Evolutionary conservation across 2,797 vertebrate genomes (phyloP).

Genomic region (Dromococcyx pavoninus): DNA sequence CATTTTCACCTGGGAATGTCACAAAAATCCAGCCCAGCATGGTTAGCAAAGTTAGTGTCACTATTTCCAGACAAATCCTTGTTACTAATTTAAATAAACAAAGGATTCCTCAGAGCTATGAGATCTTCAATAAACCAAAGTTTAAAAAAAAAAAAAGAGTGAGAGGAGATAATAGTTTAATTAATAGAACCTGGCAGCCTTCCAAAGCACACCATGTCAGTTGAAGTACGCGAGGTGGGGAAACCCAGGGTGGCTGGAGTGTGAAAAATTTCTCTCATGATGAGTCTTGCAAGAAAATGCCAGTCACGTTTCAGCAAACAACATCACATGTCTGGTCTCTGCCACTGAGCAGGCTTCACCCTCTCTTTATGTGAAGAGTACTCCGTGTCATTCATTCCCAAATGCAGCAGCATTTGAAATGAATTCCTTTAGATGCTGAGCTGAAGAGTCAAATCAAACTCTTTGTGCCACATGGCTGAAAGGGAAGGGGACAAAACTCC

Average conservation of each 20-base stretch:
- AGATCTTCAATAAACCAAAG: slow-evolving; percentile 50
- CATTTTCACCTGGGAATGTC: slow-evolving; percentile 4
- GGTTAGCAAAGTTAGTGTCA: not conserved
- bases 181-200: slow-evolving; percentile 73
- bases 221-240: slow-evolving; percentile 68
- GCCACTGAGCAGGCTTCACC: not conserved
- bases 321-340: not conserved
- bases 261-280: slow-evolving; percentile 63
- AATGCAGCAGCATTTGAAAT: fast-evolving
- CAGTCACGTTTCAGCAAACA: not conserved
- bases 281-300: slow-evolving; percentile 61
- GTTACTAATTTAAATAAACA: slow-evolving; percentile 76
- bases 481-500: not conserved
- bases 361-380: fast-evolving
- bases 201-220: slow-evolving; percentile 73
- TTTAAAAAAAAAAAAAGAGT: not conserved
- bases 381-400: not conserved
- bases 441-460: not conserved
- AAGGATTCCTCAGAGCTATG: slow-evolving; percentile 71
- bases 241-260: slow-evolving; percentile 52
- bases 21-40: not conserved
- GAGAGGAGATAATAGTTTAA: slow-evolving; percentile 77
- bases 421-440: not conserved
- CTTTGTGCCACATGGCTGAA: not conserved
- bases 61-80: slow-evolving; percentile 59